These are phyloP conservation scores for Tenodera sinensis DNA, from an alignment of 2,888 invertebrate genomes.

Conservation along the genomic window DNA sequence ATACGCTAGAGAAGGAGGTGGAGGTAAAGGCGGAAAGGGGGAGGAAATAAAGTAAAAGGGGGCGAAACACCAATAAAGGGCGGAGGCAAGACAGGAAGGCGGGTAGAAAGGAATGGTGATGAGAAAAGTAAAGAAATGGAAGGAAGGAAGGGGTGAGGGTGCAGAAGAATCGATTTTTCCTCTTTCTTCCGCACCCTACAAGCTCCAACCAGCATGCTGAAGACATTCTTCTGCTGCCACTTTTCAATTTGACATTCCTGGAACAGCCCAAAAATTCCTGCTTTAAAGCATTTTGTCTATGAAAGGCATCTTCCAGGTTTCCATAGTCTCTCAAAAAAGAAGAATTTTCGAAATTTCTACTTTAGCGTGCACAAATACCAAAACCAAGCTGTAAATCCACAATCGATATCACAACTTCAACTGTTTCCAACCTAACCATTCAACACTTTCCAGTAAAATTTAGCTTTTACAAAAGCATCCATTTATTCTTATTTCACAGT, in stretches of 20 bases:
- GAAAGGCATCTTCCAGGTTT: not conserved
- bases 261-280: not conserved
- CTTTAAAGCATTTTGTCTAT: not conserved
- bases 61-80: not conserved
- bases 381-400: too few relatives aligned
- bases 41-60: not conserved
- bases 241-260: not conserved
- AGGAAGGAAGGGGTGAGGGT: not conserved
- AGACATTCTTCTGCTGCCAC: not conserved
- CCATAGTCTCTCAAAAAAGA: too few relatives aligned
- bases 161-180: conserved; percentile 1
- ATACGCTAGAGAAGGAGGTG: not conserved
- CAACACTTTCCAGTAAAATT: too few relatives aligned
- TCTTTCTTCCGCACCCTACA: not conserved
- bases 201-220: not conserved
- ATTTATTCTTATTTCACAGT: too few relatives aligned
- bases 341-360: too few relatives aligned
- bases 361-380: too few relatives aligned
- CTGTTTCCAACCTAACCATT: too few relatives aligned
- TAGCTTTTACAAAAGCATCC: too few relatives aligned
- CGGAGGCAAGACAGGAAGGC: not conserved
- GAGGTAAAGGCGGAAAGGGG: not conserved
- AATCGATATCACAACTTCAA: too few relatives aligned
- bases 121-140: not conserved
- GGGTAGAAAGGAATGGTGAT: conserved; percentile 1